Evolutionary conservation across 2,888 invertebrate genomes (phyloP), one percentile per base, ranked within the genome.

Genomic region (Tiliacea aurago): DNA sequence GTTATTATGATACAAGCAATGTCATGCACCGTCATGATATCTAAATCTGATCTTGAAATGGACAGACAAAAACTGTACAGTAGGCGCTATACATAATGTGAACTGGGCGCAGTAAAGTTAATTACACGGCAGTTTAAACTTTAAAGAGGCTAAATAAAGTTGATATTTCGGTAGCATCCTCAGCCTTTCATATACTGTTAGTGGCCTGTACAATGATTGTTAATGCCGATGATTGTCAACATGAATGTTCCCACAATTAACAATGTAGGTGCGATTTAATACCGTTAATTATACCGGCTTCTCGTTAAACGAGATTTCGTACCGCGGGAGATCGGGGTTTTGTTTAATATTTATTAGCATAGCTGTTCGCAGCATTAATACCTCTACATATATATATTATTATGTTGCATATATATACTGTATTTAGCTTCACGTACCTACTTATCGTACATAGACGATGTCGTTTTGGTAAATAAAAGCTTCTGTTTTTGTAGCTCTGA

Each of bases 271-370:
- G 89, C 87, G 81, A 81, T 81, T 88, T 73, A 85, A 84, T 88
- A 88, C 89, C 88, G 89, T 89, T 91, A 90, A 89, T 88, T 86
- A 84, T 84, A 70, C 81, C 62, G 71, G 73, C 68, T 83, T 78
- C 70, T 81, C 28, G 69, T 74, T 86, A 45, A 81, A 83, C 83
- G 78, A 87, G 84, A 86, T 86, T 77, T 73, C 59, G 66, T 62
- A 66, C 62, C 37, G 58, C 70, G 58, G 59, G 51, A 62, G 65
- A 69, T 73, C 23, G 45, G 18, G 61, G 59, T 64, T 65, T 78
- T 76, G 81, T 78, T 76, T 67, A 75, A 81, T 81, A 78, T 81
- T 76, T 76, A 77, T 76, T 62, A 77, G n/a, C n/a, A n/a, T n/a
- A 64, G 58, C 51, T 69, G 55, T 62, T 79, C 37, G n/a, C 59